Evolutionary conservation across 2,888 invertebrate genomes (phyloP).

Genomic region (Drosophila algonquin): DNA sequence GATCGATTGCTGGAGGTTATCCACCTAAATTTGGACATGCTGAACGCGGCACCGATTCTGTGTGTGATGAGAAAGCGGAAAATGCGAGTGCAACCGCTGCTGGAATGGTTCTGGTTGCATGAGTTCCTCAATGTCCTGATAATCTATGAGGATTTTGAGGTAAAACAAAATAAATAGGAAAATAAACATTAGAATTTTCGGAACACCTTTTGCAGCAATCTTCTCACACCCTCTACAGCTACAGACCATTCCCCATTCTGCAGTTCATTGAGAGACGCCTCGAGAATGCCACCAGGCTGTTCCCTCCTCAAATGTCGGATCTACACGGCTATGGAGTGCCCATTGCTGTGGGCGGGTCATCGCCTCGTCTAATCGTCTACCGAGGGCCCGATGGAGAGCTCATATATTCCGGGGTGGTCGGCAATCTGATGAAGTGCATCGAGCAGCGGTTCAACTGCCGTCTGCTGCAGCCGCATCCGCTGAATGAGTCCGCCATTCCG

Average conservation of each 20-base stretch:
- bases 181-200: background rate
- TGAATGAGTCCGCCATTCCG: conserved; percentile 30
- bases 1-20: conserved; percentile 18
- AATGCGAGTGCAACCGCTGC: conserved; percentile 19
- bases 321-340: conserved; percentile 63
- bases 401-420: conserved; percentile 60
- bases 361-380: conserved; percentile 72
- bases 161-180: conserved; percentile 4
- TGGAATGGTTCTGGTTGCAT: conserved; percentile 61
- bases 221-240: conserved; percentile 44
- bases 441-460: conserved; percentile 63
- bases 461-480: conserved; percentile 47
- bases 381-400: conserved; percentile 36
- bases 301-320: conserved; percentile 54
- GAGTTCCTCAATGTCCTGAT: conserved; percentile 68
- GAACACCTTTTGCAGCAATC: background rate
- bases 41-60: conserved; percentile 38
- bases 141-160: conserved; percentile 63
- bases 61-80: conserved; percentile 17
- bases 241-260: conserved; percentile 64
- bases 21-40: conserved; percentile 5
- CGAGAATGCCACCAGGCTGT: conserved; percentile 21
- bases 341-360: conserved; percentile 63
- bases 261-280: conserved; percentile 52
- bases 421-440: conserved; percentile 62